Evolutionary conservation across 2,888 invertebrate species (phyloP), one percentile per base, ranked within the genome.

Genomic region (Eilema griseolum): DNA sequence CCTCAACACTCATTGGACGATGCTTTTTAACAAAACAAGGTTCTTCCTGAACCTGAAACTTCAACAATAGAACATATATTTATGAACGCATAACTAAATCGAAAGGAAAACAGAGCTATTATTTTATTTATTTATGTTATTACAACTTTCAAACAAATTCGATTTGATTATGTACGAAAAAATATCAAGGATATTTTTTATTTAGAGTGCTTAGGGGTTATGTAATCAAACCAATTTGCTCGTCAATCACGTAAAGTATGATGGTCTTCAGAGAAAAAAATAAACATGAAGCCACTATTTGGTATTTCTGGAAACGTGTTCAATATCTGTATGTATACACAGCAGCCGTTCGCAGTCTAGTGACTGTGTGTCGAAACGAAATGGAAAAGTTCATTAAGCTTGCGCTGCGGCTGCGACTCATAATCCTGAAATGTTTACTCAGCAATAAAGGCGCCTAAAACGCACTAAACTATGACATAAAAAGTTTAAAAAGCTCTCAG

Each of bases 401-500:
- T 70, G 76, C 68, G 81, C 77, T 78, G 84, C 86, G 83, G 87
- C 86, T 85, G 86, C 81, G 84, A 87, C 87, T 84, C 85, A 89
- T 91, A 90, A 90, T 90, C 89, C 86, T 84, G 85, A 86, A 85
- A 90, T 94, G 93, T 95, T 95, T 94, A 93, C 87, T 87, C 91
- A 94, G 88, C 93, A 93, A 91, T 95, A 93, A 94, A 94, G 89
- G 90, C 91, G 89, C 91, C 90, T 92, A 92, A 92, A 93, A 86
- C 88, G 87, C 89, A 91, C 92, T 94, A 91, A 94, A 93, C 90
- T 92, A 92, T 92, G 92, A 91, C 92, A 95, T 95, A 94, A 95
- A 95, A 95, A 94, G 90, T 92, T 94, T 93, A 95, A 95, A 95
- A 95, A 94, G 93, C 95, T 94, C 94, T 93, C 93, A 91, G 94